Percentiles rank a stretch among this genome's conserved stretches.
Evolutionary conservation across 2,888 invertebrate species (phyloP).

Genomic region (Dorcus parallelipipedus): DNA sequence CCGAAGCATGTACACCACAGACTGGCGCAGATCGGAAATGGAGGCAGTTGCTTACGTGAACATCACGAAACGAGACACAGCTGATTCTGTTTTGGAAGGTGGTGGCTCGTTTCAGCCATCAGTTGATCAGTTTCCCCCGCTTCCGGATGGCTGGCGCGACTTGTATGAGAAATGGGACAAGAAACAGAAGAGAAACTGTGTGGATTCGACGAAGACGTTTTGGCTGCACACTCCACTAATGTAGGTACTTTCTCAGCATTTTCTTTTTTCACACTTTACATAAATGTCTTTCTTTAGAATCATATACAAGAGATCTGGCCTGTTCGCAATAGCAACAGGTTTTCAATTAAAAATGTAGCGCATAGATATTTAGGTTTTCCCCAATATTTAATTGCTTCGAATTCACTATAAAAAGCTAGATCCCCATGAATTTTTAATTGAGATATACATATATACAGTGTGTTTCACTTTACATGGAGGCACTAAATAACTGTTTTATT

Average conservation of each 20-base stretch:
- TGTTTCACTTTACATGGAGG: too few relatives aligned
- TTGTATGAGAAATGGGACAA: conserved; percentile 40
- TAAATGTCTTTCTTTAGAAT: conserved; percentile 38
- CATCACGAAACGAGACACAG: conserved; percentile 18
- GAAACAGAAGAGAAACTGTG: conserved; percentile 36
- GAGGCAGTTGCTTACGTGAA: conserved; percentile 33
- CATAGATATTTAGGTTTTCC: too few relatives aligned
- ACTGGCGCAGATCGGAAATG: conserved; percentile 36
- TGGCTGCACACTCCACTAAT: conserved; percentile 38
- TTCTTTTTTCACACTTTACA: background rate
- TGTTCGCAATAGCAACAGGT: too few relatives aligned
- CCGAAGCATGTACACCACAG: conserved; percentile 43
- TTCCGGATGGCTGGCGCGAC: conserved; percentile 31
- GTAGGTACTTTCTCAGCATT: conserved; percentile 22
- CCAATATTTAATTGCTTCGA: too few relatives aligned
- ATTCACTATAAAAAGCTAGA: too few relatives aligned
- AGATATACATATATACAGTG: too few relatives aligned
- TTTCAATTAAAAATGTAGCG: too few relatives aligned
- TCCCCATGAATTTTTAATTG: too few relatives aligned
- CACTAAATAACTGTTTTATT: too few relatives aligned
- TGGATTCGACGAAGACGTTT: conserved; percentile 39
- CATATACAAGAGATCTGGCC: conserved; percentile 24
- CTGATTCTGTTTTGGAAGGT: conserved; percentile 17
- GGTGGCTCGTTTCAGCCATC: conserved; percentile 5
- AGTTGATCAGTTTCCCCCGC: conserved; percentile 19